Conservation (phyloP, 1,140 invertebrate species). For the Lamellibrachia luymesi region DNA sequence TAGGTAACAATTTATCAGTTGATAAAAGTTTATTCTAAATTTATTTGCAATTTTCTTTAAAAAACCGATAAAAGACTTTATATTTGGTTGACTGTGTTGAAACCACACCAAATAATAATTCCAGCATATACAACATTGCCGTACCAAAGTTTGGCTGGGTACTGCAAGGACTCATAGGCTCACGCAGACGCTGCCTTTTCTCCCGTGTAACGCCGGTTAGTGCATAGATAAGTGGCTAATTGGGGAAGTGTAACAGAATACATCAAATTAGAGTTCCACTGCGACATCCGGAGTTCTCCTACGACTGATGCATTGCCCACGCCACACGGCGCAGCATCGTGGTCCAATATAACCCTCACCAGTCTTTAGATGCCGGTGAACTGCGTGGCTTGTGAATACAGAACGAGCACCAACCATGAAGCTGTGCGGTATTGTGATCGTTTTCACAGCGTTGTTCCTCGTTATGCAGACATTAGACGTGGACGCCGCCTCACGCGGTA, state of each 20-base stretch:
- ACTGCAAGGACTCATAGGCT: too few relatives aligned
- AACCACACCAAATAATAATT: too few relatives aligned
- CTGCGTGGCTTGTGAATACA: background rate
- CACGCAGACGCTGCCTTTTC: too few relatives aligned
- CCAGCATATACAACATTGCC: too few relatives aligned
- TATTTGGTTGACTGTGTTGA: too few relatives aligned
- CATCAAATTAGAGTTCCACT: background rate
- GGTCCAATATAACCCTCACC: background rate
- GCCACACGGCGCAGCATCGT: background rate
- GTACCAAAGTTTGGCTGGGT: too few relatives aligned
- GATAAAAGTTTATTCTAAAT: too few relatives aligned
- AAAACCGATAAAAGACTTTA: too few relatives aligned
- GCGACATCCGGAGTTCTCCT: background rate
- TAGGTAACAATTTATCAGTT: too few relatives aligned
- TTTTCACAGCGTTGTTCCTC: background rate
- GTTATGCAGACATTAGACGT: background rate
- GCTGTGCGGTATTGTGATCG: background rate
- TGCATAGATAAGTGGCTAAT: background rate
- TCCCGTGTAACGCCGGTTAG: too few relatives aligned
- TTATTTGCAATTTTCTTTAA: too few relatives aligned
- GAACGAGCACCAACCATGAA: background rate
- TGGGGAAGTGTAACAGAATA: background rate
- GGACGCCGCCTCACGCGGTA: background rate
- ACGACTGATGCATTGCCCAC: background rate
- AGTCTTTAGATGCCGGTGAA: background rate